Conservation (phyloP, 1,140 invertebrate genomes). For the Aporrectodea caliginosa region DNA sequence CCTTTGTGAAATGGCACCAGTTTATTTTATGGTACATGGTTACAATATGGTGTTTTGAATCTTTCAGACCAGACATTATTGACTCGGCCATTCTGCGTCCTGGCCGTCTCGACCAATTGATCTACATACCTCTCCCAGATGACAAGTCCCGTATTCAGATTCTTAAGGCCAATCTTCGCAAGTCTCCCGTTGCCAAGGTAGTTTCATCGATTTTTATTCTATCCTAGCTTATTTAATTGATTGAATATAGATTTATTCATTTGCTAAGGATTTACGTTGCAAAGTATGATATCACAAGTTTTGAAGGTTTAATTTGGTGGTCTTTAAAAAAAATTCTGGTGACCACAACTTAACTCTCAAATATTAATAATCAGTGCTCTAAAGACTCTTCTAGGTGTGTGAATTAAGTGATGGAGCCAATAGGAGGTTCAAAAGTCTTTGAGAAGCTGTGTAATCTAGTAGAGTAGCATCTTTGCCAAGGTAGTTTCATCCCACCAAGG, state of each 20-base stretch:
- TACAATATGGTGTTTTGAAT: neutral
- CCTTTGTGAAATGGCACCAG: no score
- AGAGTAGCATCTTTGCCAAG: no score
- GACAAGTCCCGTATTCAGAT: conserved; percentile 95
- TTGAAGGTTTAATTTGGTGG: neutral
- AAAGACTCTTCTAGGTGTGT: no score
- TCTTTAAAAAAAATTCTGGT: neutral
- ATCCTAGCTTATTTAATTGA: neutral
- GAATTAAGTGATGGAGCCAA: no score
- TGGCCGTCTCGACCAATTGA: conserved; percentile 96
- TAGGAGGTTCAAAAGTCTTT: no score
- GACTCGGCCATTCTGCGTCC: conserved; percentile 98
- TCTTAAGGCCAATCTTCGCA: conserved; percentile 88
- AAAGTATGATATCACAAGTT: neutral
- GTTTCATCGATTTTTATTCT: conserved; percentile 15
- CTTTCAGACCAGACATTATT: conserved; percentile 79
- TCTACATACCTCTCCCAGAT: conserved; percentile 99
- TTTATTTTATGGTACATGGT: no score
- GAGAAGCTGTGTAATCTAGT: no score
- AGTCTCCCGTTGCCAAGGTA: conserved; percentile 89
- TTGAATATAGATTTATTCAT: neutral
- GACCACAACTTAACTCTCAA: neutral
- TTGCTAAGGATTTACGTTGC: neutral
- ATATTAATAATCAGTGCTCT: no score
- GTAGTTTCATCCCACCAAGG: no score